Evolutionary conservation across 2,888 invertebrate genomes (phyloP).

Genomic region (Aleiodes alternator): DNA sequence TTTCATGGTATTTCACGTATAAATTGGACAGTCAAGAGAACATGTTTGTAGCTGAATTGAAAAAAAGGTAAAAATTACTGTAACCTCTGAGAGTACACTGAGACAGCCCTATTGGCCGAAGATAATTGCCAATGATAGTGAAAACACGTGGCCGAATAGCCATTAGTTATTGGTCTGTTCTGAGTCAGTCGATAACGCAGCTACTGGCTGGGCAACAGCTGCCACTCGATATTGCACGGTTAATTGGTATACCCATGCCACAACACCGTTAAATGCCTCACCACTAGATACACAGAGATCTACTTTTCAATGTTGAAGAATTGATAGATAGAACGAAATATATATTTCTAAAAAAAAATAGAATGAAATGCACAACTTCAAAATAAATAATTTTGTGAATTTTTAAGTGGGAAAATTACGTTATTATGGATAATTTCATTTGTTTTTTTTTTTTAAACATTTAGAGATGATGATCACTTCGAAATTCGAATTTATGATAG

Average conservation of each 20-base stretch:
- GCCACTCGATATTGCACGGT: slow-evolving; percentile 52
- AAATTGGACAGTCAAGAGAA: not conserved
- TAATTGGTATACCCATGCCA: slow-evolving; percentile 47
- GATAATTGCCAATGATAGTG: slow-evolving; percentile 61
- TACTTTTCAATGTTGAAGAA: slow-evolving; percentile 11
- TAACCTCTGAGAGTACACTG: slow-evolving; percentile 31
- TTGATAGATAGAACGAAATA: not conserved
- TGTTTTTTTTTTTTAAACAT: too few species aligned
- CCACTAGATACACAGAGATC: slow-evolving; percentile 13
- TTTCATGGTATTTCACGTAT: slow-evolving; percentile 1
- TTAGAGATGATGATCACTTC: too few species aligned
- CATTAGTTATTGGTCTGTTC: slow-evolving; percentile 54
- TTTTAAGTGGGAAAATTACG: too few species aligned
- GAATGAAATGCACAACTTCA: not conserved
- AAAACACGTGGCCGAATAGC: slow-evolving; percentile 61
- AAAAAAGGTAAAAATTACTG: slow-evolving; percentile 39
- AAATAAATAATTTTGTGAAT: too few species aligned
- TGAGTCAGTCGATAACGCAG: slow-evolving; percentile 46
- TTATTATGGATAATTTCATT: too few species aligned
- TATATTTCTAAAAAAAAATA: not conserved
- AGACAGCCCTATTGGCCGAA: slow-evolving; percentile 58
- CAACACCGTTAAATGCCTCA: slow-evolving; percentile 29
- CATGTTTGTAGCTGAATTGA: slow-evolving; percentile 16
- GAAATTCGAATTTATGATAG: too few species aligned
- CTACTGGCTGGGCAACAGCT: slow-evolving; percentile 49